Evolutionary conservation across 2,113 vertebrate species (phyloP).

Genomic region (Elgaria multicarinata): DNA sequence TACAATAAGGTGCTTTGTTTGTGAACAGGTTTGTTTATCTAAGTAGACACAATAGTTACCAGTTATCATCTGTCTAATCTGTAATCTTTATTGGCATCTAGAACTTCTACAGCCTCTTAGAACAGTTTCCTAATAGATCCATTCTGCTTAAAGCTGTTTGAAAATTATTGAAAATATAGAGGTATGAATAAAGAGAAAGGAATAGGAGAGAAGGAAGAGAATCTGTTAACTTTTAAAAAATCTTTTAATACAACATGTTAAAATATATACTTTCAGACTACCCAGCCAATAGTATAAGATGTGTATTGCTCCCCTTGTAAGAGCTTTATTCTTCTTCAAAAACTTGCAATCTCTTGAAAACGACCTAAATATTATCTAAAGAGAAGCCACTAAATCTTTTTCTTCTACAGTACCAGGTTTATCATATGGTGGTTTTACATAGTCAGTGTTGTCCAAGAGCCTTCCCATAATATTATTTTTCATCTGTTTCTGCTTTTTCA

Average conservation of each 20-base stretch:
- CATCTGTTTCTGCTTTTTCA: slow-evolving; percentile 8
- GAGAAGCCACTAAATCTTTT: too few relatives aligned
- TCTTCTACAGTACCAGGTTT: not conserved
- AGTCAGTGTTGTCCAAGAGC: slow-evolving; percentile 7
- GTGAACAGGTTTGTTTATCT: slow-evolving; percentile 70
- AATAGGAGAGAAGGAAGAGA: slow-evolving; percentile 2
- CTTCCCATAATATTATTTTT: not conserved
- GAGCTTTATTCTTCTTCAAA: slow-evolving; percentile 24
- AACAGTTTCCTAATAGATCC: slow-evolving; percentile 64
- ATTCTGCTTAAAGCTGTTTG: slow-evolving; percentile 47
- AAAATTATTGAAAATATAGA: slow-evolving; percentile 44
- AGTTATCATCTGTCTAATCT: slow-evolving; percentile 70
- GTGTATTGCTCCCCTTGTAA: not conserved
- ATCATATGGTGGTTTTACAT: not conserved
- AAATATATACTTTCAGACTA: not conserved
- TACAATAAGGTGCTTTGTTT: slow-evolving; percentile 76
- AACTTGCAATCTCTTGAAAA: slow-evolving; percentile 35
- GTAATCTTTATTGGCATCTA: slow-evolving; percentile 72
- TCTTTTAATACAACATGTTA: not conserved
- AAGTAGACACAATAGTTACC: slow-evolving; percentile 59
- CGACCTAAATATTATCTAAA: too few relatives aligned
- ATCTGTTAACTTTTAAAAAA: slow-evolving; percentile 34
- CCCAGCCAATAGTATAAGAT: slow-evolving; percentile 17
- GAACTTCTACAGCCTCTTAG: slow-evolving; percentile 68
- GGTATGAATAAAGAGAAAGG: slow-evolving; percentile 42